Evolutionary conservation across 2,113 vertebrate species (phyloP).

Genomic region (Fregetta grallaria): DNA sequence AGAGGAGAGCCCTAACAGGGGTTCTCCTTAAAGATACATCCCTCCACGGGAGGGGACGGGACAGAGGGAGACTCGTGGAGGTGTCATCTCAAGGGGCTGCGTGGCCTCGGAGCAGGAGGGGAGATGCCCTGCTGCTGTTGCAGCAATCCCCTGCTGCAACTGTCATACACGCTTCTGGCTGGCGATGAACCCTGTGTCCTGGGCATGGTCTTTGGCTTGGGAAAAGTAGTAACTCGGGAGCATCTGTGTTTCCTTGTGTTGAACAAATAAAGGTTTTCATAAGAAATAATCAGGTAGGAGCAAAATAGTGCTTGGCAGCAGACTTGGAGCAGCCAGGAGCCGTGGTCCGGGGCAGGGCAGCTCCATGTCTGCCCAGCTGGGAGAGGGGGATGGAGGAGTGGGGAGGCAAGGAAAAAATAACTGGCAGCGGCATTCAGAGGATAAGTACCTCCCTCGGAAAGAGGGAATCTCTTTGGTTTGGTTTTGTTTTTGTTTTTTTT

Average conservation of each 20-base stretch:
- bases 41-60: fast-evolving
- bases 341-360: not conserved
- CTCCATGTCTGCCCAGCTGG: not conserved
- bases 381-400: not conserved
- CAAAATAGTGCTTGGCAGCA: not conserved
- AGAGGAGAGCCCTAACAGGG: not conserved
- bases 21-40: not conserved
- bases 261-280: not conserved
- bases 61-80: not conserved
- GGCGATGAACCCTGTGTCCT: not conserved
- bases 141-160: not conserved
- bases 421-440: not conserved
- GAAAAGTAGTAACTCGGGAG: not conserved
- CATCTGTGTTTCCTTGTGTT: not conserved
- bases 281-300: not conserved
- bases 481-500: not conserved
- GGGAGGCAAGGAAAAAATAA: not conserved
- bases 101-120: not conserved
- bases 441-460: not conserved
- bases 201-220: not conserved
- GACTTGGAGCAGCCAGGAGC: not conserved
- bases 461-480: not conserved
- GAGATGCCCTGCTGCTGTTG: not conserved
- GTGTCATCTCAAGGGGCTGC: not conserved
- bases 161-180: not conserved